A percentile compares a stretch with the other conserved stretches of the same genome.
Evolutionary conservation across 2,888 invertebrate species (phyloP).

Genomic region (Petrolisthes cinctipes): DNA sequence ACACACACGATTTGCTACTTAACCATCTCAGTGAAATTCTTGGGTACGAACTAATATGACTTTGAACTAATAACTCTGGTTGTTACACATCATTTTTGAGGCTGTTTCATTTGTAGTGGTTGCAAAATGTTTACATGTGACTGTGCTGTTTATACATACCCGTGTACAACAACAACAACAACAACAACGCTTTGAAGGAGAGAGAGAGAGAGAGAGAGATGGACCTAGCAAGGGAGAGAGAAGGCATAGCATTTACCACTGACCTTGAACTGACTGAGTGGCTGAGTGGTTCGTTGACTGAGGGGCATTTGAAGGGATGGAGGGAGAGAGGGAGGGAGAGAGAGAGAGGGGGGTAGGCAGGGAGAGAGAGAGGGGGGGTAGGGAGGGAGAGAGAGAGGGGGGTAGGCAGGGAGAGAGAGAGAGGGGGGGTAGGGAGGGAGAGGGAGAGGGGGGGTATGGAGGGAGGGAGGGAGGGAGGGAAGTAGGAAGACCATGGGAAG

Average conservation of each 20-base stretch:
- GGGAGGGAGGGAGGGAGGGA: neutral
- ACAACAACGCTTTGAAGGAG: neutral
- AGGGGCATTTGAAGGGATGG: neutral
- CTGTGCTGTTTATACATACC: too few relatives aligned
- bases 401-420: neutral
- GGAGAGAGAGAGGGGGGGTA: neutral
- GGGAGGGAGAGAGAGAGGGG: neutral
- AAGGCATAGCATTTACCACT: neutral
- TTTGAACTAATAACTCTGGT: too few relatives aligned
- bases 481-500: too few relatives aligned
- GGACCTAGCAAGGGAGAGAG: neutral
- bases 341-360: neutral
- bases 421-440: neutral
- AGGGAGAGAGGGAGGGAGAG: neutral
- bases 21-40: too few relatives aligned
- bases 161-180: neutral
- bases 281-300: neutral
- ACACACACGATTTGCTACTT: too few relatives aligned
- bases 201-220: neutral
- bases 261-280: too few relatives aligned
- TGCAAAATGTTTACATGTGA: too few relatives aligned
- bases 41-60: too few relatives aligned
- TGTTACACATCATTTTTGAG: too few relatives aligned
- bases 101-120: too few relatives aligned
- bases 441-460: neutral